phyloP scores from a whole-genome alignment of 2,888 invertebrate genomes.

The Cerceris ruficornis region DNA sequence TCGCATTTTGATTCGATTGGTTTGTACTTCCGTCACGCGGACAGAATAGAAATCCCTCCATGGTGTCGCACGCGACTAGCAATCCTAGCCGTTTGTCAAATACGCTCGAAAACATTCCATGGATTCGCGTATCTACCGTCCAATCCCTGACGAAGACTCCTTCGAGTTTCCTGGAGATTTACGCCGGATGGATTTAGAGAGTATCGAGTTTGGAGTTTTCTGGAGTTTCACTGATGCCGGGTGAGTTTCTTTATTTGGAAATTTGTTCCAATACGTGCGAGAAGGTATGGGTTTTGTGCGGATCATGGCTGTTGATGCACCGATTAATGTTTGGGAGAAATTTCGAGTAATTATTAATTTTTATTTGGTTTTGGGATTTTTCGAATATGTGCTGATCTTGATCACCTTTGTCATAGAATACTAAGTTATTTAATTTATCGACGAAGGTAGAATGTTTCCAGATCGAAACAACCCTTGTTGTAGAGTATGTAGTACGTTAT shows the following conservation, averaged over 20 bases:
- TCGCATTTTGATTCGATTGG: conserved; percentile 56
- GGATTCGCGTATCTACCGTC: neutral
- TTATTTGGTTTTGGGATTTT: no score
- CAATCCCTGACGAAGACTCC: neutral
- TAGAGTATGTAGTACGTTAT: no score
- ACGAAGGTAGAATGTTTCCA: no score
- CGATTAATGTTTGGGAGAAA: no score
- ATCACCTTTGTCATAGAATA: no score
- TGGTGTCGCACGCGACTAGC: conserved; percentile 13
- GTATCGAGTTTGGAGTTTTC: neutral
- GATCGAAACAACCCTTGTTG: no score
- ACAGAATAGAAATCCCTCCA: conserved; percentile 22
- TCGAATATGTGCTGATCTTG: no score
- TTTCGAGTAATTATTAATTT: no score
- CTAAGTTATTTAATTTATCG: no score
- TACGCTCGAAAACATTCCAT: conserved; percentile 29
- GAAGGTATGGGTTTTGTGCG: no score
- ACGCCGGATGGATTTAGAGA: neutral
- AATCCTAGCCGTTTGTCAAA: conserved; percentile 32
- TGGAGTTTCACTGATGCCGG: neutral
- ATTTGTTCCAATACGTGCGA: no score
- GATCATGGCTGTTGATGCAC: no score
- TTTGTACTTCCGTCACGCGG: conserved; percentile 42
- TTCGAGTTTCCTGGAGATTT: neutral
- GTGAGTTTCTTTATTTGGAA: neutral